Base-by-base conservation (phyloP, 2,113 vertebrate species). In the Aldabrachelys gigantea region DNA sequence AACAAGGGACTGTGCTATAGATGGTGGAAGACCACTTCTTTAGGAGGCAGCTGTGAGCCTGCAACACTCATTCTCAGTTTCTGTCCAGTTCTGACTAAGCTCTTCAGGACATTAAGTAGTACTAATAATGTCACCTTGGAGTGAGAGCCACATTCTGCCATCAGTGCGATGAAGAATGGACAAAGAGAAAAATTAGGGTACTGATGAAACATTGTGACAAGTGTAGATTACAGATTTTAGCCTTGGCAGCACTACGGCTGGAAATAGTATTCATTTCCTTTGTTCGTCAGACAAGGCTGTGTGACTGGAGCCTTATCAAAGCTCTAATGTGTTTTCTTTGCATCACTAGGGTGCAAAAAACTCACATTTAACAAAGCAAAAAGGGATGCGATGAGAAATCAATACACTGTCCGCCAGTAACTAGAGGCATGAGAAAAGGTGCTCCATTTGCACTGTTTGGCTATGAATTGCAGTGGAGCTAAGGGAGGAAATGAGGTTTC, bases 401-500 rank as follows among this genome's bases (percentile, higher is more conserved):
- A 86, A 75, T 75, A 47, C 84, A 53, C 93, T 95, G 94, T 11
- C n/a, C 80, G 17, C 89, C 62, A 76, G 16, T 94, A 93, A 96
- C 93, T 76, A 88, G 88, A 93, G 44, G 90, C 84, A 11, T 57
- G 80, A 85, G 76, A 31, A 96, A 89, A 93, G 82, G 41, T 44
- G 54, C 65, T 89, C 88, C 6, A 82, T 59, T 76, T 97, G 94
- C 72, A 82, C 92, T 75, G 90, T 86, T 84, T 90, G 90, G 87
- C 76, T 96, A 29, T 88, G 88, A 94, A 87, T 75, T 90, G 89
- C 29, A 13, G 87, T 90, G 90, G 38, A 38, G 54, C 88, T 89
- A 87, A 95, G 90, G 94, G 72, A 17, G 72, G 95, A 94, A 94
- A 96, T 94, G 86, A 84, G 24, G 57, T 96, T 90, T 91, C 44